A percentile compares a stretch with the other conserved stretches of the same genome.
Conservation (phyloP, 2,888 invertebrate genomes). For the Syrphus vitripennis region DNA sequence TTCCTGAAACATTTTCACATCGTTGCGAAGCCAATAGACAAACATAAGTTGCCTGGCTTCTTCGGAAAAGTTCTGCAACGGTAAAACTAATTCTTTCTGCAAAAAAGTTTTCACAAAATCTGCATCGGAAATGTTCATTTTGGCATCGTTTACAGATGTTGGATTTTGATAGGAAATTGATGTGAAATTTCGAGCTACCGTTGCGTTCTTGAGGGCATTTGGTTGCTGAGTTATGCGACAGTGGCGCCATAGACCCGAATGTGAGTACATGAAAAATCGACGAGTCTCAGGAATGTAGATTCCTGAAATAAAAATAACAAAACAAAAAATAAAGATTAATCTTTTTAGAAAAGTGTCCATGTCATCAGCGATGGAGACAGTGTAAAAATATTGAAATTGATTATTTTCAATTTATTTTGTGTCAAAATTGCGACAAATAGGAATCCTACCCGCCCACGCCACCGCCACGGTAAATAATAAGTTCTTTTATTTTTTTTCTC, state of each 20-base stretch:
- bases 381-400: neutral
- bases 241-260: constrained; percentile 87
- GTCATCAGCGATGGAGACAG: neutral
- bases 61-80: constrained; percentile 76
- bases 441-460: neutral
- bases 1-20: constrained; percentile 76
- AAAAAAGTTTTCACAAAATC: constrained; percentile 76
- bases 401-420: constrained; percentile 6
- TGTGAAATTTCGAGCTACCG: constrained; percentile 83
- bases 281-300: constrained; percentile 83
- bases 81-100: constrained; percentile 72
- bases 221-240: constrained; percentile 79
- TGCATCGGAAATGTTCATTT: constrained; percentile 75
- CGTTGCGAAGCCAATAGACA: constrained; percentile 79
- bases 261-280: constrained; percentile 85
- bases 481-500: neutral
- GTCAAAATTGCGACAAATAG: neutral
- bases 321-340: neutral
- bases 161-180: constrained; percentile 79
- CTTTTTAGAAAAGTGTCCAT: neutral
- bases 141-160: constrained; percentile 75
- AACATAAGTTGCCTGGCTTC: constrained; percentile 78
- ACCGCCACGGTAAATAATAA: neutral
- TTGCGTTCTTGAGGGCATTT: constrained; percentile 81
- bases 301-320: constrained; percentile 81